Conservation (phyloP, 2,113 vertebrate genomes). For the Pseudopodoces humilis region DNA sequence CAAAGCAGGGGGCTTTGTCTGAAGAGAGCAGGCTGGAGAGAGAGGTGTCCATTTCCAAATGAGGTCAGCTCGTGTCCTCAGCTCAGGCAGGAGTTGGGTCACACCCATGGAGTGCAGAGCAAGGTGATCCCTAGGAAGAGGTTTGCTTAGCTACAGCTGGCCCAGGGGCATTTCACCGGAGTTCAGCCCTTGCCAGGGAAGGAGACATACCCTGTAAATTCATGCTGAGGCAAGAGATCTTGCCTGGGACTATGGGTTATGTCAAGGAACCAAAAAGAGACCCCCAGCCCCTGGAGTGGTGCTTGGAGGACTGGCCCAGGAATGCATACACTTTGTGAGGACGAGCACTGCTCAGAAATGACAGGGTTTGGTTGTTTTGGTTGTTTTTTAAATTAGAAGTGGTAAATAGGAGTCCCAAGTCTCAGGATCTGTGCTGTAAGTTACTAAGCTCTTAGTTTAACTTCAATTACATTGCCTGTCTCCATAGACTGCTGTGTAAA, state of each 20-base stretch:
- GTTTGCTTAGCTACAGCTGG: neutral
- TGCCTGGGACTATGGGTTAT: neutral
- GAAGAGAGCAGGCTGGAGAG: neutral
- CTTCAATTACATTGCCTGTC: neutral
- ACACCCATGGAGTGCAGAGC: neutral
- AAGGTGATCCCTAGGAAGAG: neutral
- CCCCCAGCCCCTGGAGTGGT: neutral
- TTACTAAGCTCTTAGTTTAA: neutral
- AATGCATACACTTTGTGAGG: neutral
- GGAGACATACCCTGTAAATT: neutral
- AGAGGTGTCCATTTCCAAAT: neutral
- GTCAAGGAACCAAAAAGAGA: neutral
- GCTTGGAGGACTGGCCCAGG: neutral
- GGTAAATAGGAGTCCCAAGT: neutral
- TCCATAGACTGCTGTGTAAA: neutral
- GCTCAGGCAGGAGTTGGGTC: neutral
- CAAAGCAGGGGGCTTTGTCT: neutral
- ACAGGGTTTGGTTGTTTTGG: neutral
- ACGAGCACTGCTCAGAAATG: neutral
- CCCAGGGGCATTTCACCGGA: neutral
- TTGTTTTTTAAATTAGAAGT: neutral
- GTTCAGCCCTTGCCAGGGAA: neutral
- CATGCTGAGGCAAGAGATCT: neutral
- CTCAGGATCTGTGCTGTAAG: neutral
- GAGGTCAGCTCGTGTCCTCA: neutral